Conservation (phyloP, 2,888 invertebrate genomes). For the Drosophila crucigera region DNA sequence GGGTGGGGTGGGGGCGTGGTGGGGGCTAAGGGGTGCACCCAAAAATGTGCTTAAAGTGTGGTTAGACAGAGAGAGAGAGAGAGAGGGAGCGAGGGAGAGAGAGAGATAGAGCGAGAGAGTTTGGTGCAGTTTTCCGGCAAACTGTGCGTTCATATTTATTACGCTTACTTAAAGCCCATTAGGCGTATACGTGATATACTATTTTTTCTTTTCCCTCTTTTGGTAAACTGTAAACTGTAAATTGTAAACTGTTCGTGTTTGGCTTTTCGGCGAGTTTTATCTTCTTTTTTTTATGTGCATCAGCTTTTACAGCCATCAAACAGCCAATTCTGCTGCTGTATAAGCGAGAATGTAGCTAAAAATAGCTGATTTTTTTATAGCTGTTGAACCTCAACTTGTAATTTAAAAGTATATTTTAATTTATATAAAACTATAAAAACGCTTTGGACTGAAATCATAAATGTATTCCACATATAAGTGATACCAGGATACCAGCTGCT, state of each 20-base stretch:
- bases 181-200: constrained; percentile 73
- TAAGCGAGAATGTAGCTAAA: background rate
- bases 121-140: constrained; percentile 30
- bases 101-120: constrained; percentile 5
- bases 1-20: background rate
- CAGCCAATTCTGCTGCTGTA: background rate
- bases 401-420: background rate
- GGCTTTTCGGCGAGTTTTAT: background rate
- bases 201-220: background rate
- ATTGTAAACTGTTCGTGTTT: background rate
- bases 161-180: constrained; percentile 60
- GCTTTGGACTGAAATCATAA: background rate
- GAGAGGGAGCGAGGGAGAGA: background rate
- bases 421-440: background rate
- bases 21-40: constrained; percentile 8
- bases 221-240: background rate
- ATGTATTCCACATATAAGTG: background rate
- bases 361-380: background rate
- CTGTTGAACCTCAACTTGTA: background rate
- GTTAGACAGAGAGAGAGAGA: background rate
- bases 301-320: background rate
- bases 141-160: constrained; percentile 49
- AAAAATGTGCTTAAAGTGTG: constrained; percentile 26
- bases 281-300: background rate
- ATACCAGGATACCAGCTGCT: background rate